Percentiles rank a stretch among this genome's conserved stretches.
Evolutionary conservation across 2,797 vertebrate species (phyloP).

Genomic region (Eutrigla gurnardus): DNA sequence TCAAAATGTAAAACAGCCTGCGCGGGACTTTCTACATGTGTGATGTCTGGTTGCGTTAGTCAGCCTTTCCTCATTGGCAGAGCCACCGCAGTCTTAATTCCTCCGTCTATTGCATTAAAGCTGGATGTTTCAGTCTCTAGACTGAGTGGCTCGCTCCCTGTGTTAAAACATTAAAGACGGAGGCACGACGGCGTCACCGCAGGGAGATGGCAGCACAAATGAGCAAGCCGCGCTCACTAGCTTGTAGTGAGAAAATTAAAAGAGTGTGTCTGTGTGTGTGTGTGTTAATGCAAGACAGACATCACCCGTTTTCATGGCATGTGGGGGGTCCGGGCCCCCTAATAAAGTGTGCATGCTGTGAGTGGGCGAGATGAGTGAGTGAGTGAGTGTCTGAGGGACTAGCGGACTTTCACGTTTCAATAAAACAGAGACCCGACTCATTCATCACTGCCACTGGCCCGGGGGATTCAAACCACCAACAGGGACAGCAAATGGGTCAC

Average conservation of each 20-base stretch:
- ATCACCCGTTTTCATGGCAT: slow-evolving; percentile 70
- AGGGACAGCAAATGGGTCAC: slow-evolving; percentile 32
- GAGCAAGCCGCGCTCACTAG: slow-evolving; percentile 64
- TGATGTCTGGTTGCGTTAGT: slow-evolving; percentile 73
- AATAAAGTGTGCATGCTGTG: slow-evolving; percentile 67
- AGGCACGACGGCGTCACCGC: slow-evolving; percentile 86
- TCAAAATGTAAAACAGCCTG: slow-evolving; percentile 28
- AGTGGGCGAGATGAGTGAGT: slow-evolving; percentile 61
- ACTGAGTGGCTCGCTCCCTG: slow-evolving; percentile 78
- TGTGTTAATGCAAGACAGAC: slow-evolving; percentile 83
- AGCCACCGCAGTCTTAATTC: slow-evolving; percentile 72
- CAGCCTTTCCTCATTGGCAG: slow-evolving; percentile 76
- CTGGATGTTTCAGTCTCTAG: slow-evolving; percentile 77
- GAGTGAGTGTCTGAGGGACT: slow-evolving; percentile 57
- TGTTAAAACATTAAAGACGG: slow-evolving; percentile 84
- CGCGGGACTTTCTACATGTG: slow-evolving; percentile 67
- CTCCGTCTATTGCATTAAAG: slow-evolving; percentile 71
- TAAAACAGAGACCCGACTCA: slow-evolving; percentile 53
- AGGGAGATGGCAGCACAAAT: slow-evolving; percentile 82
- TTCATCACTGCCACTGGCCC: slow-evolving; percentile 47
- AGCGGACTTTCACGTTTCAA: slow-evolving; percentile 58
- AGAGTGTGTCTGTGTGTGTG: slow-evolving; percentile 67
- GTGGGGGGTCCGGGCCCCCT: slow-evolving; percentile 79
- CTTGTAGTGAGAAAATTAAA: slow-evolving; percentile 79
- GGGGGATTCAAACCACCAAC: slow-evolving; percentile 11